Evolutionary conservation across 2,888 invertebrate genomes (phyloP).

Genomic region (Entomobrya proxima): DNA sequence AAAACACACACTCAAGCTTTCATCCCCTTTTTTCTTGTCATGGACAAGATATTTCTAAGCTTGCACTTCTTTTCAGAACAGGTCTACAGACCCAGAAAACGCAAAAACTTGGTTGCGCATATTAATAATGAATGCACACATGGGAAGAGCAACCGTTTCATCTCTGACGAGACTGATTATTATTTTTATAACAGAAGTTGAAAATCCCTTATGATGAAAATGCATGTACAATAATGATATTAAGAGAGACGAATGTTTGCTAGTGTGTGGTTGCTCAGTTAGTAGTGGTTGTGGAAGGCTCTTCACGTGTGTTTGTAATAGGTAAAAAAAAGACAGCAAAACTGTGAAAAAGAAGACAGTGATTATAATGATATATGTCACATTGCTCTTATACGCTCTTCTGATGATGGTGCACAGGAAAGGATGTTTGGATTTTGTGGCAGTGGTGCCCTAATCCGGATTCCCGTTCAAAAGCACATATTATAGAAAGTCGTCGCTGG

Average conservation of each 20-base stretch:
- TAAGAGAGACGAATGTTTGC: not conserved
- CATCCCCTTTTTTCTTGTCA: not conserved
- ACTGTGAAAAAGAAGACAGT: not conserved
- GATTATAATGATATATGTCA: slow-evolving; percentile 42
- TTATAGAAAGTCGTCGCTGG: not conserved
- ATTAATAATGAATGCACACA: not conserved
- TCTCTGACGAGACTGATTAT: not conserved
- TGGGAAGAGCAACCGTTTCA: too few species aligned
- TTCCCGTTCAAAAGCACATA: not conserved
- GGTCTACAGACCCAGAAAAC: not conserved
- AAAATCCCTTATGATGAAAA: not conserved
- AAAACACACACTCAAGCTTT: too few species aligned
- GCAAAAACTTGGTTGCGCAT: slow-evolving; percentile 1
- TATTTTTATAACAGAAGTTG: not conserved
- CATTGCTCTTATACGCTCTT: not conserved
- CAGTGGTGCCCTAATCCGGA: slow-evolving; percentile 45
- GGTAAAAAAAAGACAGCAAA: not conserved
- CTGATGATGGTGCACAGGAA: not conserved
- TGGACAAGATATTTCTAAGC: not conserved
- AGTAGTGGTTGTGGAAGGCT: not conserved
- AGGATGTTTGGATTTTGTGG: slow-evolving; percentile 42
- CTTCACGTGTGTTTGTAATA: not conserved
- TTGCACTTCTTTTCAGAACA: not conserved
- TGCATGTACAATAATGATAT: not conserved
- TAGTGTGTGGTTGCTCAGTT: not conserved